Evolutionary conservation across 2,888 invertebrate species (phyloP), one percentile per base, ranked within the genome.

Genomic region (Lucinisca nassula): DNA sequence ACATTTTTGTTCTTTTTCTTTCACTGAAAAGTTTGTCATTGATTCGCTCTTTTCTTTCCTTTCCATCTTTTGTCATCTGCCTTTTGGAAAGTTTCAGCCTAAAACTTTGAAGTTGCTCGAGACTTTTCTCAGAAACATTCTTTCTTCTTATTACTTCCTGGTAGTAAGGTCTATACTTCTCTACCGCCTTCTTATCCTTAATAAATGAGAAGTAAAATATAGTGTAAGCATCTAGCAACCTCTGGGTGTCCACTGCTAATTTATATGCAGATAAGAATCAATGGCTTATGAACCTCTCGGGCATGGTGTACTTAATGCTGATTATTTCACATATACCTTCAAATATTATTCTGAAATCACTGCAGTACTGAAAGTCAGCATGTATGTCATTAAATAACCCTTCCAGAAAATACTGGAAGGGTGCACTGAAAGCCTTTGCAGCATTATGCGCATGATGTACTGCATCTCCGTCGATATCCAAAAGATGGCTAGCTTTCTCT

Each of bases 391-490:
- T 67, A 38, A 76, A 82, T 12, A 92, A 73, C 24, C 35, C 35
- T 79, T 92, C 93, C 6, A 91, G 24, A 8, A 76, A 81, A 14
- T 87, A 40, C 1, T 81, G 73, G 67, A 93, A 93, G 0, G 85
- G 90, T n/a, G 82, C 55, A 35, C 90, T 86, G 72, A 92, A 92
- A 17, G 76, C 37, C 58, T 92, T 92, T 1, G 91, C 82, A 27
- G 91, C 90, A 82, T 91, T 93, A 38, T 93, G 92, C 0, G 84
- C 81, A 70, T 93, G 92, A 73, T 92, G 92, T 17, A 90, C 89
- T 1, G 85, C 73, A 80, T 93, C 92, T 12, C 92, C 92, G 77
- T 93, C 92, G 24, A 93, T 88, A 79, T 92, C 91, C 14, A 92
- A 70, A 0, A 93, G 75, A 73, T 93, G 93, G 10, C 81, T 86